phyloP scores from a whole-genome alignment of 2,797 vertebrate species.

The Phalloptychus januarius region DNA sequence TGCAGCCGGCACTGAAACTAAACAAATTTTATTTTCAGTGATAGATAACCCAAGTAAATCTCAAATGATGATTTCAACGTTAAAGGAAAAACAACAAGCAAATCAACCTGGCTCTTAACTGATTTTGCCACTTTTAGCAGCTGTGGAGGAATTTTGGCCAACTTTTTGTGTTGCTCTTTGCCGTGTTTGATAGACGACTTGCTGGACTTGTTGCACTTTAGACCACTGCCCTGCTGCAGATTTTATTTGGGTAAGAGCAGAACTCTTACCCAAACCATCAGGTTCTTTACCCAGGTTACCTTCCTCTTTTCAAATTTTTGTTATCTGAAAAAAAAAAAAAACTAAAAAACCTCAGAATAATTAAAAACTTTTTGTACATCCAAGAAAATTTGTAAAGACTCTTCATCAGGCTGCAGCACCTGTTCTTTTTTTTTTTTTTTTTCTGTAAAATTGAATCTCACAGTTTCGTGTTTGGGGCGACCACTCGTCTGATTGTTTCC shows the following conservation, averaged over 20 bases:
- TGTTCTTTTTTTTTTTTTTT: background rate
- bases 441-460: background rate
- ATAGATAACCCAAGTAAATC: background rate
- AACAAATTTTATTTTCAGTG: background rate
- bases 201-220: background rate
- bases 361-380: background rate
- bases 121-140: too few relatives aligned
- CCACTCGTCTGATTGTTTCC: conserved; percentile 1
- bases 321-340: background rate
- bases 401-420: background rate
- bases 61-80: background rate
- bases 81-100: background rate
- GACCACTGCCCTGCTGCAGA: background rate
- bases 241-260: background rate
- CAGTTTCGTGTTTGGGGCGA: conserved; percentile 14
- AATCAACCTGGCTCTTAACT: background rate
- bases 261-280: background rate
- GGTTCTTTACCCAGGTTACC: background rate
- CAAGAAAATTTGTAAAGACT: conserved; percentile 10
- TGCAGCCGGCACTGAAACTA: background rate
- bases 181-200: too few relatives aligned
- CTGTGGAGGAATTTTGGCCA: too few relatives aligned
- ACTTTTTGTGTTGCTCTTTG: background rate
- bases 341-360: background rate
- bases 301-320: background rate